phyloP scores from a whole-genome alignment of 1,140 invertebrate species.

The Eumeta japonica region DNA sequence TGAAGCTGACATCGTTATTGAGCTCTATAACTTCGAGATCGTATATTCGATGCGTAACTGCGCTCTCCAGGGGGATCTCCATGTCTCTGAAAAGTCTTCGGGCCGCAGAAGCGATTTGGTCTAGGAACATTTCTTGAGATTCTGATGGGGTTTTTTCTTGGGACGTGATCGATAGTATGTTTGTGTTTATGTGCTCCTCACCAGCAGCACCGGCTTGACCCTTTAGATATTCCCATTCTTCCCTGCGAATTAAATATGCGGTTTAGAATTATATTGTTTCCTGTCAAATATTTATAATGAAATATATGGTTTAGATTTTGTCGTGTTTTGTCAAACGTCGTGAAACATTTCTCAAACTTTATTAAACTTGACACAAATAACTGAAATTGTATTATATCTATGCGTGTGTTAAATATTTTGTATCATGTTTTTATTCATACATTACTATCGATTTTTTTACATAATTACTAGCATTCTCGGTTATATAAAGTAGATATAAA shows the following conservation, averaged over 20 bases:
- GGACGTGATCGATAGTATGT: slow-evolving; percentile 44
- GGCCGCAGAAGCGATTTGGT: slow-evolving; percentile 69
- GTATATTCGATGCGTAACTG: slow-evolving; percentile 76
- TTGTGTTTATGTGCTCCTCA: slow-evolving; percentile 46
- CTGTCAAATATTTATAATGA: no score
- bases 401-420: no score
- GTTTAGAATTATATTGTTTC: neutral
- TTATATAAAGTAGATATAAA: no score
- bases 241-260: slow-evolving; percentile 60
- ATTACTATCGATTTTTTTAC: no score
- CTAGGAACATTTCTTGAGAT: slow-evolving; percentile 76
- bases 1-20: slow-evolving; percentile 81
- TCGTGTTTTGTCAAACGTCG: no score
- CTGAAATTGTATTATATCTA: no score
- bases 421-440: no score
- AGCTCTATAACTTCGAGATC: slow-evolving; percentile 90
- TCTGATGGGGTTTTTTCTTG: slow-evolving; percentile 62
- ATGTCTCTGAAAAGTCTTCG: slow-evolving; percentile 75
- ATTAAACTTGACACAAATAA: no score
- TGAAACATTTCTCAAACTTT: no score
- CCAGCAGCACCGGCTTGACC: slow-evolving; percentile 51
- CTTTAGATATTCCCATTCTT: slow-evolving; percentile 86
- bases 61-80: slow-evolving; percentile 71
- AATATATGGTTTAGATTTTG: no score
- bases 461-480: no score